phyloP scores from a whole-genome alignment of 2,888 invertebrate species.

The Leistus spinibarbis region DNA sequence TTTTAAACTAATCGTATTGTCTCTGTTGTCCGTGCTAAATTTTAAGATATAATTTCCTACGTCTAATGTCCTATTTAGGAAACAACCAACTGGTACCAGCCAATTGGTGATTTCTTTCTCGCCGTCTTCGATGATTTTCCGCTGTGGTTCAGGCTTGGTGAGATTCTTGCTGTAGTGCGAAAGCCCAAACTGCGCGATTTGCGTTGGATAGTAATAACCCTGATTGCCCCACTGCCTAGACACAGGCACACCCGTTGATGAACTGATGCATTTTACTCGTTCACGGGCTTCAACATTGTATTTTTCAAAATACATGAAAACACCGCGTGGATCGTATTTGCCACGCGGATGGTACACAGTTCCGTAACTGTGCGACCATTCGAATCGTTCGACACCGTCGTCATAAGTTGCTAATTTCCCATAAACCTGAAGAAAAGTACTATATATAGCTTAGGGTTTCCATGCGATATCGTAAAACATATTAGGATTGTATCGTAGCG shows the following conservation, averaged over 20 bases:
- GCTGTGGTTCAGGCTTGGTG: conserved; percentile 80
- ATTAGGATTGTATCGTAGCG: no score
- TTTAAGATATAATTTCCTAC: conserved; percentile 69
- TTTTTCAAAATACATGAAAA: conserved; percentile 96
- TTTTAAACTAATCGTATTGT: conserved; percentile 68
- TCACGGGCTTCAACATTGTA: conserved; percentile 97
- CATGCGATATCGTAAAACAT: no score
- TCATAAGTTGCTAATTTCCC: conserved; percentile 79
- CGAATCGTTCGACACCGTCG: conserved; percentile 81
- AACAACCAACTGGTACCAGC: conserved; percentile 74
- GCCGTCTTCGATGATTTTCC: conserved; percentile 76
- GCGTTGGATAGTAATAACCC: conserved; percentile 97
- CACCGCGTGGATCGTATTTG: conserved; percentile 86
- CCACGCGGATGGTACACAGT: conserved; percentile 88
- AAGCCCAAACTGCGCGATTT: conserved; percentile 97
- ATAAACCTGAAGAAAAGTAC: conserved; percentile 66
- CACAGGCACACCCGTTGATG: conserved; percentile 90
- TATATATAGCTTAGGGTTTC: no score
- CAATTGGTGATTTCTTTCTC: conserved; percentile 72
- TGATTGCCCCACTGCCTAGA: conserved; percentile 96
- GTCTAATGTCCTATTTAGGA: conserved; percentile 68
- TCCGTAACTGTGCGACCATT: conserved; percentile 94
- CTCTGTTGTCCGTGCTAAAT: conserved; percentile 73
- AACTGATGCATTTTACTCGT: conserved; percentile 95
- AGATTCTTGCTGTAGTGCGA: conserved; percentile 97